These are phyloP conservation scores for Pipistrellus pygmaeus DNA, from an alignment of 2,797 vertebrate genomes.

Conservation along the genomic window DNA sequence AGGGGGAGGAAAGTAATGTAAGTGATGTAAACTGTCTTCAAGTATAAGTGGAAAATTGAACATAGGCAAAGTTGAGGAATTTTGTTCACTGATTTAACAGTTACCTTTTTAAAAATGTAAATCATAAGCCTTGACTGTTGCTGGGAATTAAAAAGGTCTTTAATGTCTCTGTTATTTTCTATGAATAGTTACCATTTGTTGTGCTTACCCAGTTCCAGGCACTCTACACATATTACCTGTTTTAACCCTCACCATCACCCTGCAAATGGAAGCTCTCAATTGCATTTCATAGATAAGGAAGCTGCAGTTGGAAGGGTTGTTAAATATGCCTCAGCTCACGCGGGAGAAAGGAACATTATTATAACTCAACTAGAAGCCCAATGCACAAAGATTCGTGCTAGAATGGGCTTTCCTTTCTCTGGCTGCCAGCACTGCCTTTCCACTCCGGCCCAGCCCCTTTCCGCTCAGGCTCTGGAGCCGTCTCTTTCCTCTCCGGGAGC, in stretches of 20 bases:
- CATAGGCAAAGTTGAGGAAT: not conserved
- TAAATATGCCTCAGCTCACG: not conserved
- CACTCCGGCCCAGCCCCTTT: too few species aligned
- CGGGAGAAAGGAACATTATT: not conserved
- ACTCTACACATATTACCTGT: not conserved
- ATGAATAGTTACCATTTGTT: not conserved
- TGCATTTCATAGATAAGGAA: not conserved
- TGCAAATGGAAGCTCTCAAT: not conserved
- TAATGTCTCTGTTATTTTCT: conserved; percentile 10
- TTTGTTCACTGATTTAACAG: not conserved
- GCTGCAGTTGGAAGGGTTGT: not conserved
- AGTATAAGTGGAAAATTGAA: conserved; percentile 16
- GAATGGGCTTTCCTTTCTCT: too few species aligned
- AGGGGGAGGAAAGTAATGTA: not conserved
- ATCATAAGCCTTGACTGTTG: not conserved
- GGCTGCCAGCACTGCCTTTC: too few species aligned
- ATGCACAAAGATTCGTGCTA: too few species aligned
- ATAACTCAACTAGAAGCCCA: not conserved
- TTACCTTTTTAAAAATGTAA: conserved; percentile 3
- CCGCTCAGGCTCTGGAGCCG: too few species aligned
- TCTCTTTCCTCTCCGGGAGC: too few species aligned
- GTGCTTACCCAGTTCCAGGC: not conserved
- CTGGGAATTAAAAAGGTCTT: conserved; percentile 21
- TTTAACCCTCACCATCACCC: not conserved
- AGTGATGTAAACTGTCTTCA: not conserved